A percentile compares a stretch with the other conserved stretches of the same genome.
Conservation (phyloP, 2,888 invertebrate genomes). For the Dioctria rufipes region DNA sequence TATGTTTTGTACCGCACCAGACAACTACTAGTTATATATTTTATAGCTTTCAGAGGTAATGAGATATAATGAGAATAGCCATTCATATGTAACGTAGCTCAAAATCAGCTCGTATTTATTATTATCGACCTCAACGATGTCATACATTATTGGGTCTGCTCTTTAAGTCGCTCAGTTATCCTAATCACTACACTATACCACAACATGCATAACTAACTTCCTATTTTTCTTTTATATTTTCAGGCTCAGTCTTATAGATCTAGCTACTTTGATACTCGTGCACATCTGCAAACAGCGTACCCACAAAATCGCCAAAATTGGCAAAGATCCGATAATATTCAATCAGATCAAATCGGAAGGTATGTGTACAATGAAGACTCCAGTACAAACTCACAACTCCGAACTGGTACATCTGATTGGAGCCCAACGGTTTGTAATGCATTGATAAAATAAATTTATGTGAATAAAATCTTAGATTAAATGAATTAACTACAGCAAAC, state of each 20-base stretch:
- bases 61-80: too few relatives aligned
- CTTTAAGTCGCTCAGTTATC: too few relatives aligned
- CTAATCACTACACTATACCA: too few relatives aligned
- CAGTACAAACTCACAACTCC: neutral
- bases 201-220: too few relatives aligned
- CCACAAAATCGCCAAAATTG: neutral
- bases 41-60: too few relatives aligned
- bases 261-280: neutral
- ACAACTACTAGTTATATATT: too few relatives aligned
- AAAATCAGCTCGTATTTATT: too few relatives aligned
- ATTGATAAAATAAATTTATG: neutral
- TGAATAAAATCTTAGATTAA: neutral
- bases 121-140: too few relatives aligned
- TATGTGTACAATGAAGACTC: neutral
- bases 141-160: too few relatives aligned
- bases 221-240: neutral
- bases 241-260: neutral
- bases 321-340: neutral
- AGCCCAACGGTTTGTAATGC: neutral
- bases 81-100: too few relatives aligned
- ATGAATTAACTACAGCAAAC: neutral
- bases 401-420: too few relatives aligned
- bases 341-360: neutral
- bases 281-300: neutral
- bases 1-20: too few relatives aligned